Base-by-base conservation (phyloP, 2,888 invertebrate species). In the Spisula solida region DNA sequence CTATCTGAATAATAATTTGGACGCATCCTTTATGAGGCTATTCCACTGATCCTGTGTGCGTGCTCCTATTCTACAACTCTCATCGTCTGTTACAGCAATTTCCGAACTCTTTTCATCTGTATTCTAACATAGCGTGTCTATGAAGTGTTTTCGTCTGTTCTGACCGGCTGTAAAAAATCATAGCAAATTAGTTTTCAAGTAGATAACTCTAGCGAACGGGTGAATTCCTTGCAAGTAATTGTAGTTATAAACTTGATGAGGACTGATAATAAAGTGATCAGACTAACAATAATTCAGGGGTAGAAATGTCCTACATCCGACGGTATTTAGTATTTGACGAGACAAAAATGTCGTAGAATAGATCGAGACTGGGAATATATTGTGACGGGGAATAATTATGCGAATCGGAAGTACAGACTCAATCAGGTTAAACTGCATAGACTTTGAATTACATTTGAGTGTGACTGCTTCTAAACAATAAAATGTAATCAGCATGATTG, bases 111-210 rank as follows among this genome's bases (percentile, higher is more conserved):
- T 75, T 75, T 31, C 29, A 75, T 75, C 75, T 34, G 75, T 75
- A 75, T 75, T 75, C 75, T 14, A 34, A 75, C 31, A 75, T 75
- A 34, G 75, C 75, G 75, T 75, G 75, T 75, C 34, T 4, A 16
- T 14, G 1, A 4, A 34, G 34, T 34, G 75, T 34, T 75, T 31
- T 31, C 75, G 8, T 31, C 75, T 60, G 4, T 34, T 75, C 10
- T 75, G 75, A 31, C 34, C 75, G 75, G 31, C 34, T 34, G 75
- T 75, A 75, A 75, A 75, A 70, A 25, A 18, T 75, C 75, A 34
- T 18, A 18, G 75, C 34, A 75, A 75, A 75, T 75, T 75, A 75
- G 75, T 75, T 75, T 75, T 75, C 75, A 75, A 75, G 31, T 75
- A 75, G 75, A 75, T 31, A 75, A 75, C 75, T 34, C 31, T 20